phyloP scores from a whole-genome alignment of 2,888 invertebrate genomes.

The Syritta pipiens region DNA sequence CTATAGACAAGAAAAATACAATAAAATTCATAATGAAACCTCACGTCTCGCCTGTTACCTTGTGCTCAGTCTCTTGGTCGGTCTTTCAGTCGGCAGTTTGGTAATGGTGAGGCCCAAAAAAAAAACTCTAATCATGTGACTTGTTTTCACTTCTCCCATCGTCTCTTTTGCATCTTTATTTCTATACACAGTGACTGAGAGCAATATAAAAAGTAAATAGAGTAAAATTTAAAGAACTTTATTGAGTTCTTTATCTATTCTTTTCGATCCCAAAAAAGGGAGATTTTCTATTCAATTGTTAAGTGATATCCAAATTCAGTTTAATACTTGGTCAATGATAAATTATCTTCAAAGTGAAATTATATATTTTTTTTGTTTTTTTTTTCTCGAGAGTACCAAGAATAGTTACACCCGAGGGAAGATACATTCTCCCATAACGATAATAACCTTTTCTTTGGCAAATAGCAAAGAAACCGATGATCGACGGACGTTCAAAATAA shows the following conservation, averaged over 20 bases:
- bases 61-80: background rate
- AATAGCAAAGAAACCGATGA: constrained; percentile 33
- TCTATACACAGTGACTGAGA: background rate
- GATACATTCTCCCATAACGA: constrained; percentile 4
- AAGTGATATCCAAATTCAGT: background rate
- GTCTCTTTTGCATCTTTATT: constrained; percentile 25
- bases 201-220: constrained; percentile 5
- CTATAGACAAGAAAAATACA: constrained; percentile 45
- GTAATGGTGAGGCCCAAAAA: background rate
- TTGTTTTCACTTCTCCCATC: constrained; percentile 34
- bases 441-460: constrained; percentile 27
- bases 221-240: constrained; percentile 3
- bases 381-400: constrained; percentile 10
- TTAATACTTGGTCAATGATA: constrained; percentile 23
- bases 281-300: background rate
- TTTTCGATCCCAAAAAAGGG: constrained; percentile 24
- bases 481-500: too few relatives aligned
- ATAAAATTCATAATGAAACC: constrained; percentile 57
- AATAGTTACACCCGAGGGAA: constrained; percentile 38
- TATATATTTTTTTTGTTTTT: constrained; percentile 1
- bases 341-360: constrained; percentile 34
- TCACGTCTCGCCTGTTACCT: constrained; percentile 15
- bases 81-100: background rate
- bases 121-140: constrained; percentile 36
- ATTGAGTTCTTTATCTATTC: constrained; percentile 9